Percentiles rank a stretch among this genome's conserved stretches.
These are phyloP conservation scores for Xerus inauris DNA, from an alignment of 2,113 vertebrate species.

Conservation along the genomic window DNA sequence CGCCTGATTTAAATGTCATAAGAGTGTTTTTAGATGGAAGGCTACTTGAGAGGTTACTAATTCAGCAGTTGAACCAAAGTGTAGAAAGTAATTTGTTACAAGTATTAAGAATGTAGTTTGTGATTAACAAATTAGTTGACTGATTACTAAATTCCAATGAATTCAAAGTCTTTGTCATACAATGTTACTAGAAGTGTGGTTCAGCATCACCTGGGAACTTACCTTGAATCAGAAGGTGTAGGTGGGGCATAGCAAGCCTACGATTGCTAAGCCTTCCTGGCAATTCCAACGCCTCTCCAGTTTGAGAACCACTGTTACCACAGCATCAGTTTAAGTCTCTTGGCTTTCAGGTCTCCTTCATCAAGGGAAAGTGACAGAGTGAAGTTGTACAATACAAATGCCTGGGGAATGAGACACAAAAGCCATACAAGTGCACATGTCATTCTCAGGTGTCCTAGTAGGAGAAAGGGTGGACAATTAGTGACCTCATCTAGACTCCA, in stretches of 20 bases:
- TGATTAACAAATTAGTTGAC: neutral
- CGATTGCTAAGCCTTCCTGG: neutral
- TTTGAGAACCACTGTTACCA: neutral
- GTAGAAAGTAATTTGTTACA: constrained; percentile 16
- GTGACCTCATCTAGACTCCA: neutral
- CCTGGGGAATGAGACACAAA: neutral
- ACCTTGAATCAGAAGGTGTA: neutral
- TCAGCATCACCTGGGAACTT: neutral
- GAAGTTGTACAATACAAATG: neutral
- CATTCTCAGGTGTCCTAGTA: neutral
- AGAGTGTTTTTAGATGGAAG: constrained; percentile 41
- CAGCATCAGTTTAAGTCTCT: neutral
- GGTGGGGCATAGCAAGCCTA: neutral
- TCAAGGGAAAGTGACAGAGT: neutral
- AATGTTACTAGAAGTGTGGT: neutral
- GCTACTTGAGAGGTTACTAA: neutral
- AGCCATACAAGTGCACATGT: neutral
- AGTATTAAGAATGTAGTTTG: constrained; percentile 25
- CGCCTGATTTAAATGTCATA: constrained; percentile 32
- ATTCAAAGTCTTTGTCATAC: constrained; percentile 17
- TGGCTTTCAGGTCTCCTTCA: neutral
- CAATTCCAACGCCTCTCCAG: neutral
- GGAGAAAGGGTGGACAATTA: neutral
- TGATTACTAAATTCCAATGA: neutral
- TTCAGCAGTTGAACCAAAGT: constrained; percentile 19